Conservation (phyloP, 2,888 invertebrate species). For the Agelastica alni region DNA sequence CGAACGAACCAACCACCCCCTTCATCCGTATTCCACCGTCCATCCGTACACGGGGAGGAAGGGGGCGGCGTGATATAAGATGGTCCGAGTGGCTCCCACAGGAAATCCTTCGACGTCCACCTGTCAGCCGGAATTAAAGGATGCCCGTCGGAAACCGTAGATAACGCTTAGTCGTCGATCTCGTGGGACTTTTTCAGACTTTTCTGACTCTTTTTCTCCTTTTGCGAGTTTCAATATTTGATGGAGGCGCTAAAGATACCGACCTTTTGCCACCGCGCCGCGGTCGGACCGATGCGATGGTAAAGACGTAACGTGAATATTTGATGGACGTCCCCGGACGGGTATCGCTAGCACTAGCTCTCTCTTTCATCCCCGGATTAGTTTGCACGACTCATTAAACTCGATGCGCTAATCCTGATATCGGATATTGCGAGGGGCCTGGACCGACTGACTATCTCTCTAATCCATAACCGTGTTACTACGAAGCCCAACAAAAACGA, state of each 20-base stretch:
- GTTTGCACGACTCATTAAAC: constrained; percentile 61
- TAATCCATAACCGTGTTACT: constrained; percentile 13
- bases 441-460: constrained; percentile 31
- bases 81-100: constrained; percentile 51
- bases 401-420: constrained; percentile 57
- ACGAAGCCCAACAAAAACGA: too few relatives aligned
- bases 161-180: constrained; percentile 51
- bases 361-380: constrained; percentile 60
- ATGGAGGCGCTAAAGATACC: constrained; percentile 49
- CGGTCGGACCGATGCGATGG: not conserved
- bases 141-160: constrained; percentile 55
- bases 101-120: constrained; percentile 56
- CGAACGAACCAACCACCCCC: too few relatives aligned
- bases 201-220: constrained; percentile 48
- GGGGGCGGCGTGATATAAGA: constrained; percentile 50
- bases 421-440: constrained; percentile 53
- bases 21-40: constrained; percentile 29
- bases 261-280: not conserved
- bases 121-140: constrained; percentile 65
- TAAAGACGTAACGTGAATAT: constrained; percentile 52
- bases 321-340: constrained; percentile 43
- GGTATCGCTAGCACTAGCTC: constrained; percentile 53
- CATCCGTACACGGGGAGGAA: constrained; percentile 49
- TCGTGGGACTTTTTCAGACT: constrained; percentile 42
- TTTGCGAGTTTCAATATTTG: constrained; percentile 53